Base-by-base conservation (phyloP, 2,113 vertebrate species). In the Carettochelys insculpta region DNA sequence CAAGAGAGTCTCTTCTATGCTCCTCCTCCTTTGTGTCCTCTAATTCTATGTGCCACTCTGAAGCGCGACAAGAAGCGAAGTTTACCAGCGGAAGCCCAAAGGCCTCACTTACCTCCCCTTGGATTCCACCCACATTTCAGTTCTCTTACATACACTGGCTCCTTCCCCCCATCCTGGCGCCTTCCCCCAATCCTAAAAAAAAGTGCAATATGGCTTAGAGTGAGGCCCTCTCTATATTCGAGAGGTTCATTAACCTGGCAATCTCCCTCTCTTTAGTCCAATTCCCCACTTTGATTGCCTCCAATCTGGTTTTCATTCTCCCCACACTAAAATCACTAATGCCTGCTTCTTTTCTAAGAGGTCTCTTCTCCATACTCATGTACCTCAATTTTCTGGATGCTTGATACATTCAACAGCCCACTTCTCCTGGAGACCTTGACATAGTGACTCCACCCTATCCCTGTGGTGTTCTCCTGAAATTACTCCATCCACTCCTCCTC, bases 1-100 rank as follows among this genome's bases (percentile, higher is more conserved):
- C 58, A 88, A 7, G 29, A 68, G 80, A 68, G 92, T 80, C 88
- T 90, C 71, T 77, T 83, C 31, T 88, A 34, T 56, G 76, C 82
- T 88, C 85, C 31, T 90, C 11, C 20, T 87, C 73, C 65, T 87
- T 79, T 75, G 2, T n/a, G 90, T 45, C 22, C 17, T 75, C 13
- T 29, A 16, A 41, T 29, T 47, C 50, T 88, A 68, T 68, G 52
- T 1, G 1, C 5, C 31, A 73, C 41, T 65, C 34, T 65, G 61
- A 65, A 65, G 61, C 61, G 20, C 1, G 34, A 65, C 61, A 65
- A 65, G 61, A 17, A 65, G 61, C n/a, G 8, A 3, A 73, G 68
- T 43, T 43, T 73, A 6, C 6, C 16, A 19, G 38, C 8, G 34
- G 61, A 65, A 19, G 17, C 34, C 19, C 20, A 34, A 65, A 10